Conservation (phyloP, 1,140 invertebrate species). For the Pectinophora gossypiella region DNA sequence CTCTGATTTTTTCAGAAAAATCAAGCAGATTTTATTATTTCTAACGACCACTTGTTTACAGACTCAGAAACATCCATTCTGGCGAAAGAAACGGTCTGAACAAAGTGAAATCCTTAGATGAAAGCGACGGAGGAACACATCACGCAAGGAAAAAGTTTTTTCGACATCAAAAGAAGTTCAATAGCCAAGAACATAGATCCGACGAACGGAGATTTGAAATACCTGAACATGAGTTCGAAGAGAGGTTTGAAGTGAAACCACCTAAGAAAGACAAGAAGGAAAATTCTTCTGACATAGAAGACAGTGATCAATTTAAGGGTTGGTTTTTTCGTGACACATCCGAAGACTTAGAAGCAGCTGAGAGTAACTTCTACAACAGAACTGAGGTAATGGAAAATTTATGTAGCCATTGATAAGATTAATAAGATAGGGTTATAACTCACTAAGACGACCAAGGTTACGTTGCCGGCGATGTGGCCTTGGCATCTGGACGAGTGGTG, state of each 20-base stretch:
- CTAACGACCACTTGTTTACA: conserved; percentile 28
- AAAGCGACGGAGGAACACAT: conserved; percentile 20
- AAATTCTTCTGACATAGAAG: conserved; percentile 20
- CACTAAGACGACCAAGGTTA: no score
- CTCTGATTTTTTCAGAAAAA: no score
- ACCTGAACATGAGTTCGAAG: conserved; percentile 77
- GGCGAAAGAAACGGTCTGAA: conserved; percentile 35
- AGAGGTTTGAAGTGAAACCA: conserved; percentile 73
- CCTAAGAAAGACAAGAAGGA: conserved; percentile 49
- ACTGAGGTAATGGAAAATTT: conserved; percentile 49
- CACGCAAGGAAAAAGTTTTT: conserved; percentile 49
- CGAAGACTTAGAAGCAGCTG: conserved; percentile 52
- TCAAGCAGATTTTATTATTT: no score
- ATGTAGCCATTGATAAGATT: no score
- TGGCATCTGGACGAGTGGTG: no score
- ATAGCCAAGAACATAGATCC: conserved; percentile 23
- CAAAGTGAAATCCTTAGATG: conserved; percentile 26
- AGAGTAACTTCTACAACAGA: conserved; percentile 43
- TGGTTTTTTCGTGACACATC: conserved; percentile 61
- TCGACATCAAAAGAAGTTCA: conserved; percentile 57
- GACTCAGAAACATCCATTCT: conserved; percentile 55
- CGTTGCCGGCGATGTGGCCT: no score
- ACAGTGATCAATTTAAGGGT: conserved; percentile 36
- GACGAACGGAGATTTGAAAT: conserved; percentile 51
- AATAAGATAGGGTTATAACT: no score